Conservation (phyloP, 2,888 invertebrate species). For the Lasioglossum morio region DNA sequence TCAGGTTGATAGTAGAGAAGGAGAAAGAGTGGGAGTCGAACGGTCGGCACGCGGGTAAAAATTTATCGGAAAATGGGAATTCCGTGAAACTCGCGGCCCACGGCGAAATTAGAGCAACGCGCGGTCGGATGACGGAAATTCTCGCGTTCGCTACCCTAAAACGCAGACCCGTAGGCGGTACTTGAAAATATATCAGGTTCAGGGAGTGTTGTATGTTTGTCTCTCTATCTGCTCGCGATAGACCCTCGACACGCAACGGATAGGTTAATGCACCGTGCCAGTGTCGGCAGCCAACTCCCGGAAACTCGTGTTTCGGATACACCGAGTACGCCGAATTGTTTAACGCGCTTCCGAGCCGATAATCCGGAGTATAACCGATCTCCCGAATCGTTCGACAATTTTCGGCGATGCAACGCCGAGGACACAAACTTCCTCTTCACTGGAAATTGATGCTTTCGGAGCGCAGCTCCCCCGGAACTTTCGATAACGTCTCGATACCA, state of each 20-base stretch:
- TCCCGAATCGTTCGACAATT: neutral
- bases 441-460: neutral
- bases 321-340: neutral
- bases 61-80: neutral
- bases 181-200: conserved; percentile 6
- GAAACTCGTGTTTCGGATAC: conserved; percentile 3
- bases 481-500: neutral
- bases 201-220: neutral
- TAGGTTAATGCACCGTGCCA: neutral
- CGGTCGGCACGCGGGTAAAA: conserved; percentile 14
- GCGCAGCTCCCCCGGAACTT: too few species aligned
- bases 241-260: neutral
- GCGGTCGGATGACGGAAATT: neutral
- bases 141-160: neutral
- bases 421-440: neutral
- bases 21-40: neutral
- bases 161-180: neutral
- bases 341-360: neutral
- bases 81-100: neutral
- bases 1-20: neutral
- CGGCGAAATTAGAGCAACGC: neutral
- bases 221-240: conserved; percentile 10
- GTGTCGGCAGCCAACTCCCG: neutral
- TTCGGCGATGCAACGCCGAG: neutral
- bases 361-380: neutral